phyloP scores from a whole-genome alignment of 2,113 vertebrate species.

The Sporophila hypoxantha region DNA sequence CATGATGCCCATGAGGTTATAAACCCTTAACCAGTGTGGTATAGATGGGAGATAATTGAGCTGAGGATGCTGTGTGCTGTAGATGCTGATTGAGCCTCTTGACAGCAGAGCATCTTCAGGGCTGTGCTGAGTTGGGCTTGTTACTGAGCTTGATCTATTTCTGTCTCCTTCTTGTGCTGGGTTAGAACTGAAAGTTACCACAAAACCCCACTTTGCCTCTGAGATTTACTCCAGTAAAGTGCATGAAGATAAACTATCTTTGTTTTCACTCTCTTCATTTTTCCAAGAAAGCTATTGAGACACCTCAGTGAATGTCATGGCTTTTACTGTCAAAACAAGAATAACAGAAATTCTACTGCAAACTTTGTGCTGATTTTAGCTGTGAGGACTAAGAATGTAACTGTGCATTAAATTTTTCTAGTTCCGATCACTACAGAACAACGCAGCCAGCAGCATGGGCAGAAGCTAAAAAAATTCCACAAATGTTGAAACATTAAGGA shows the following conservation, averaged over 20 bases:
- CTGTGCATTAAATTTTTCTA: background rate
- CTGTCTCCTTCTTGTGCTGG: no score
- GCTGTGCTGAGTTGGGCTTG: background rate
- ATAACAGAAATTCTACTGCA: background rate
- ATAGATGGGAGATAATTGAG: accelerated
- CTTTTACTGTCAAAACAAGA: background rate
- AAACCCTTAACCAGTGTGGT: no score
- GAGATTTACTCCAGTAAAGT: background rate
- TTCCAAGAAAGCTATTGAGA: background rate
- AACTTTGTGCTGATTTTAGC: background rate
- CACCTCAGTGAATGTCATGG: background rate
- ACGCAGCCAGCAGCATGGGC: background rate
- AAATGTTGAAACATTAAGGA: background rate
- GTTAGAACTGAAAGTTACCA: background rate
- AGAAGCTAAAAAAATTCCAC: background rate
- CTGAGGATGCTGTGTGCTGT: accelerated
- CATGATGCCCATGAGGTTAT: no score
- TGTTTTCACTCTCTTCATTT: background rate
- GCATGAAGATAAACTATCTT: background rate
- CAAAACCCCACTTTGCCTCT: background rate
- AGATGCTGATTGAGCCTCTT: background rate
- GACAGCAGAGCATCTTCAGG: no score
- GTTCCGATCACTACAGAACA: background rate
- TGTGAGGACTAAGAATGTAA: background rate
- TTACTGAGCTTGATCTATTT: background rate